Evolutionary conservation across 2,797 vertebrate genomes (phyloP).

Genomic region (Pangasius macronema): DNA sequence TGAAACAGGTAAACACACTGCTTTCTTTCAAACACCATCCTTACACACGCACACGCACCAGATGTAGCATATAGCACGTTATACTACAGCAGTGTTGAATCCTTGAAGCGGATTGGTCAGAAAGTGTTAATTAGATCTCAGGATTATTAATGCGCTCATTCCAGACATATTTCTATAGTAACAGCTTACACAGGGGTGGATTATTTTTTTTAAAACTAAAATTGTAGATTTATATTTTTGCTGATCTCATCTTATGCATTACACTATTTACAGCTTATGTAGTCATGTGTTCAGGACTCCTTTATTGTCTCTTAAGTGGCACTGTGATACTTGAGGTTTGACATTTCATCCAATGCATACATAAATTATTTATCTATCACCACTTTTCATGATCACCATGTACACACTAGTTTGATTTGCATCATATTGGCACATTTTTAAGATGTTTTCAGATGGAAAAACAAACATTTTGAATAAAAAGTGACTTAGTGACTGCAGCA

Average conservation of each 20-base stretch:
- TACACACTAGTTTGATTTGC: background rate
- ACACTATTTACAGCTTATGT: background rate
- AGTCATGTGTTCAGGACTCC: background rate
- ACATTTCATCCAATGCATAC: background rate
- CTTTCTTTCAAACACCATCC: too few relatives aligned
- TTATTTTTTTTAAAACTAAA: background rate
- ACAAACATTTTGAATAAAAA: background rate
- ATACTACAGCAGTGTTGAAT: background rate
- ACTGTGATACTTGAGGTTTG: background rate
- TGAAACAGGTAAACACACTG: conserved; percentile 77
- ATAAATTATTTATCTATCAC: background rate
- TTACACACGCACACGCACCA: background rate
- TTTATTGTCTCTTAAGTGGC: background rate
- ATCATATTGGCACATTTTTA: background rate
- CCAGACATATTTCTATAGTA: too few relatives aligned
- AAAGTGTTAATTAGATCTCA: background rate
- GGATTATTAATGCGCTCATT: background rate
- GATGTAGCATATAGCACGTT: too few relatives aligned
- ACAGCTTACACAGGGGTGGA: too few relatives aligned
- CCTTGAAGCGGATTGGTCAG: background rate
- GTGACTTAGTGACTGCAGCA: background rate
- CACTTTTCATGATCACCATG: too few relatives aligned
- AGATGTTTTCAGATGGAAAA: too few relatives aligned
- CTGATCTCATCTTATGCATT: background rate
- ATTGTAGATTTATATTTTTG: background rate